Percentiles rank a stretch among this genome's conserved stretches.
Evolutionary conservation across 2,888 invertebrate genomes (phyloP).

Genomic region (Rhorus exstirpatorius): DNA sequence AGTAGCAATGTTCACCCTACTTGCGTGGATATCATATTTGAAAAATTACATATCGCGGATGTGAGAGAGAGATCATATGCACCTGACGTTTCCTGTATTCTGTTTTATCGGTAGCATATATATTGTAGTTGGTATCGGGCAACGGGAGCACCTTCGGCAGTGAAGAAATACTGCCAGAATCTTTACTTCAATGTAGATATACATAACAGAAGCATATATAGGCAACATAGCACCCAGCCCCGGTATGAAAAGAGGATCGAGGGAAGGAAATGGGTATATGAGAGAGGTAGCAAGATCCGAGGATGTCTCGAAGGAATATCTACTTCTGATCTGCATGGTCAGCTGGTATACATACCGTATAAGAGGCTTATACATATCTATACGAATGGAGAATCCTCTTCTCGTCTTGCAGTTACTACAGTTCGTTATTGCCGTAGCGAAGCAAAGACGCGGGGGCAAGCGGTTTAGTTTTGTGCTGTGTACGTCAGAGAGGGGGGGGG

Average conservation of each 20-base stretch:
- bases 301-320: conserved; percentile 64
- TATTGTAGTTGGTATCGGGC: conserved; percentile 44
- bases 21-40: neutral
- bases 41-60: conserved; percentile 2
- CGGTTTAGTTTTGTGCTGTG: conserved; percentile 54
- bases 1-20: neutral
- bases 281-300: conserved; percentile 43
- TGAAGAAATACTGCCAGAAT: conserved; percentile 66
- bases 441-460: conserved; percentile 33
- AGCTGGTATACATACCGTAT: conserved; percentile 27
- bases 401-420: neutral
- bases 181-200: conserved; percentile 44
- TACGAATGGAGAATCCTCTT: conserved; percentile 5
- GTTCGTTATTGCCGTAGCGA: conserved; percentile 8
- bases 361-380: neutral
- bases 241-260: conserved; percentile 46
- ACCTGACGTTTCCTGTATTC: conserved; percentile 56
- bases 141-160: conserved; percentile 64
- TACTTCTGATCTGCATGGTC: conserved; percentile 55
- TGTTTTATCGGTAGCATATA: neutral
- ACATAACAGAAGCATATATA: conserved; percentile 37
- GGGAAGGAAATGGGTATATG: neutral
- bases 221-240: conserved; percentile 1
- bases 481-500: conserved; percentile 31
- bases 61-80: neutral